Evolutionary conservation across 2,113 vertebrate species (phyloP).

Genomic region (Picathartes gymnocephalus): DNA sequence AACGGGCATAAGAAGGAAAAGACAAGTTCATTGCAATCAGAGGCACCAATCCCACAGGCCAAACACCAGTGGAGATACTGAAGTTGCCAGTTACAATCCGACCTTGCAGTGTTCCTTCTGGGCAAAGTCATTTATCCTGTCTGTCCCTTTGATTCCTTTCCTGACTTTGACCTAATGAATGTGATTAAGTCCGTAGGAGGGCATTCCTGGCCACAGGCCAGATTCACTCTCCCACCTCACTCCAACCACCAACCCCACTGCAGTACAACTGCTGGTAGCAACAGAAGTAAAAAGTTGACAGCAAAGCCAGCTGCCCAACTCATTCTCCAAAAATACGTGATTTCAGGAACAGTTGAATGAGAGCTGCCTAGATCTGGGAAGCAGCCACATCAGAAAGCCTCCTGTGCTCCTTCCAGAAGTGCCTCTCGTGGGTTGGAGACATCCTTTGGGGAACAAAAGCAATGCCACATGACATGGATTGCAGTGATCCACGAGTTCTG

Average conservation of each 20-base stretch:
- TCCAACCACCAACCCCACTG: background rate
- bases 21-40: background rate
- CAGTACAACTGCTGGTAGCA: background rate
- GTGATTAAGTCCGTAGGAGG: background rate
- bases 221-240: background rate
- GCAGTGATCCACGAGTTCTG: background rate
- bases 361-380: background rate
- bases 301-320: background rate
- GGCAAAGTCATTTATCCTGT: background rate
- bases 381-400: background rate
- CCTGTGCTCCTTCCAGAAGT: background rate
- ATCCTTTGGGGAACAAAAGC: background rate
- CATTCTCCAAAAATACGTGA: background rate
- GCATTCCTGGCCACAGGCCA: background rate
- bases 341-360: background rate
- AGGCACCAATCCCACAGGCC: background rate
- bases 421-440: background rate
- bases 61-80: accelerated
- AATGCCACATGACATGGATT: background rate
- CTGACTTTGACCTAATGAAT: background rate
- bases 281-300: background rate
- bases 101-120: background rate
- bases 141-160: background rate
- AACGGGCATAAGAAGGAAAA: background rate
- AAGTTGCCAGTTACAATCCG: background rate